Base-by-base conservation (phyloP, 2,797 vertebrate species). In the Eurystomus glaucurus region DNA sequence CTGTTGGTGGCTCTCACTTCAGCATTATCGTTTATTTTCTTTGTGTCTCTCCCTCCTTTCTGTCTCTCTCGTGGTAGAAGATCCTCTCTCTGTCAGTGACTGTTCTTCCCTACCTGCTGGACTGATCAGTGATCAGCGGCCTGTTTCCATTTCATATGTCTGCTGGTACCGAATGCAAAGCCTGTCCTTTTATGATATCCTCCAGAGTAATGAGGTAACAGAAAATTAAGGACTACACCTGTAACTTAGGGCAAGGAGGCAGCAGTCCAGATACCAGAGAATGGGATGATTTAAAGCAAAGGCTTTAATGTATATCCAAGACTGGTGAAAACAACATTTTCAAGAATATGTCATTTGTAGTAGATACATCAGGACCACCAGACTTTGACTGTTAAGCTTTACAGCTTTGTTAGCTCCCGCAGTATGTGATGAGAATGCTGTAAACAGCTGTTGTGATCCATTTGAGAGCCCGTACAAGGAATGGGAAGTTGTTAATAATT, bases 121-220 rank as follows among this genome's bases (percentile, higher is more conserved):
- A 98, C 98, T 98, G 95, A 96, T 98, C 98, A 98, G 98, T 98
- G 98, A 98, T 98, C 98, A 98, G 98, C 98, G 98, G 98, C 97
- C 98, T 79, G 98, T 99, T 98, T 98, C 99, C 98, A 98, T 99
- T 97, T 98, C 98, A 98, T 98, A 98, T 98, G 98, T 99, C 98
- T 98, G 98, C 98, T 99, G 99, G 99, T 99, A 99, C 98, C 98
- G 98, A 98, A 98, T 98, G 98, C 98, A 99, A 98, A 99, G 98
- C 98, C 98, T 99, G 97, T 99, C 98, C 98, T 98, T 99, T 99
- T 98, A 98, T 98, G 99, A 99, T 98, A 98, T 98, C 98, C 98
- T 98, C 98, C 98, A 98, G 96, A 98, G 98, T 97, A 98, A 98
- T 91, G 98, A 99, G 98, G 99, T 99, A 99, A 99, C 94, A 94